Base-by-base conservation (phyloP, 2,797 vertebrate species). In the Agapornis canus region DNA sequence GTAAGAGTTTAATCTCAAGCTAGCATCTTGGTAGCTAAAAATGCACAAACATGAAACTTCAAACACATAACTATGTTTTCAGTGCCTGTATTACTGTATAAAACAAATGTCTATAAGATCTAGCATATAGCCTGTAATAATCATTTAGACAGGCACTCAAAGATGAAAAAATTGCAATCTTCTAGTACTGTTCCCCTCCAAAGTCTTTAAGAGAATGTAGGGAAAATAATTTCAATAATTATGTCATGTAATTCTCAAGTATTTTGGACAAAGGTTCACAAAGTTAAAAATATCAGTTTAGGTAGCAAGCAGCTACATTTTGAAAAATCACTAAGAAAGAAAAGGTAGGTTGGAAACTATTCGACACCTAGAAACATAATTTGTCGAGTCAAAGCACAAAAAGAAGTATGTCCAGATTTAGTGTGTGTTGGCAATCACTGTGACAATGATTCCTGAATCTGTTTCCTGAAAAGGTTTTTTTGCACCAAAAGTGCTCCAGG, bases 301-400 rank as follows among this genome's bases (percentile, higher is more conserved):
- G 61, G 35, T 49, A 78, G 22, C 9, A 63, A 2, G 4, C 2
- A 57, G 13, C 4, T 63, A 39, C 5, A 43, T 52, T 87, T 54
- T 63, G 3, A 5, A 56, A 79, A 69, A 69, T 4, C 3, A 14
- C 1, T 3, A 7, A 56, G 48, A 0, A 3, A 52, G 26, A 39
- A 37, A 79, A 40, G 0, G 3, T 23, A 63, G 4, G 1, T 21
- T 54, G 31, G 12, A 76, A 70, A n/a, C 8, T 37, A 21, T n/a
- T 76, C 42, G 75, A 8, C 9, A 40, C 4, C 16, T 32, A 40
- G 37, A 70, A 80, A 31, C 15, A 63, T 13, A 5, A 60, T 17
- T 21, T 69, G 76, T 57, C 14, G 17, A 47, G 35, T 56, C 4
- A 7, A 60, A 89, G 72, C 14, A 39, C 16, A 40, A 22, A 48